Evolutionary conservation across 2,797 vertebrate species (phyloP).

Genomic region (Malurus splendens): DNA sequence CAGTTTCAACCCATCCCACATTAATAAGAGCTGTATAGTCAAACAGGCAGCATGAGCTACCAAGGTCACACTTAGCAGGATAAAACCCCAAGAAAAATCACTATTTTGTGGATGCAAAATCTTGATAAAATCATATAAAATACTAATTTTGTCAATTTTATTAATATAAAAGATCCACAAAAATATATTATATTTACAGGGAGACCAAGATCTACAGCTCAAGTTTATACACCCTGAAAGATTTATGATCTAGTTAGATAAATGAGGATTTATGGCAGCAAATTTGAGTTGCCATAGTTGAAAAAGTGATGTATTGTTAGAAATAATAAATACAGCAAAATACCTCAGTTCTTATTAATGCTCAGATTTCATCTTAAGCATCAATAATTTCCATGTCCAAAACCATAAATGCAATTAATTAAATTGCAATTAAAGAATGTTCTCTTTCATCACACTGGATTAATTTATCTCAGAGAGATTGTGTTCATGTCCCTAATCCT

Average conservation of each 20-base stretch:
- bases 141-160: background rate
- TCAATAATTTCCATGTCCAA: conserved; percentile 10
- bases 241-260: background rate
- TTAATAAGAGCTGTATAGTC: background rate
- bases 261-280: background rate
- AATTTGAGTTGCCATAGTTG: background rate
- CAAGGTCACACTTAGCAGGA: background rate
- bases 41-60: background rate
- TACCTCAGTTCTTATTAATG: conserved; percentile 1
- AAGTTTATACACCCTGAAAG: background rate
- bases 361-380: background rate
- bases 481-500: background rate
- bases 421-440: background rate
- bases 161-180: background rate
- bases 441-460: background rate
- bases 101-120: background rate
- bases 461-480: background rate
- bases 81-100: background rate
- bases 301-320: background rate
- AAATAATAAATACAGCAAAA: background rate
- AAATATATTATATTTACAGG: background rate
- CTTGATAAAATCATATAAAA: background rate
- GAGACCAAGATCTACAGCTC: background rate
- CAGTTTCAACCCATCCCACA: background rate
- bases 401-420: conserved; percentile 28